A percentile compares a stretch with the other conserved stretches of the same genome.
phyloP scores from a whole-genome alignment of 2,113 vertebrate genomes.

The Oryzias javanicus region DNA sequence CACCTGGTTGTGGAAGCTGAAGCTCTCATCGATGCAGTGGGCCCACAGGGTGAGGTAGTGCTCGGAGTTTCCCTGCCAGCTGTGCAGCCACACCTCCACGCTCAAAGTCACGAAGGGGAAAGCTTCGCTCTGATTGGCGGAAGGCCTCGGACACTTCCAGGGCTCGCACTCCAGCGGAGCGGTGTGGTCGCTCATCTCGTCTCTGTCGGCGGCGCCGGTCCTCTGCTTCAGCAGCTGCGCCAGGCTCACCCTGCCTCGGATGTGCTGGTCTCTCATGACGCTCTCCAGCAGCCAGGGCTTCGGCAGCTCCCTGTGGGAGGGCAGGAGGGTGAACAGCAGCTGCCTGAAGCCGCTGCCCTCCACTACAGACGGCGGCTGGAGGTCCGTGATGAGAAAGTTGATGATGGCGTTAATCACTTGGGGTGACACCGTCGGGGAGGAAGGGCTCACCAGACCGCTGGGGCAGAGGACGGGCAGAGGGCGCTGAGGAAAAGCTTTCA shows the following conservation, averaged over 20 bases:
- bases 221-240: slow-evolving; percentile 33
- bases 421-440: slow-evolving; percentile 13
- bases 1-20: slow-evolving; percentile 63
- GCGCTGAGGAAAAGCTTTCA: slow-evolving; percentile 26
- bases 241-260: slow-evolving; percentile 34
- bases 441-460: slow-evolving; percentile 5
- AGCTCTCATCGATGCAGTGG: slow-evolving; percentile 69
- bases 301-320: slow-evolving; percentile 66
- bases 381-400: slow-evolving; percentile 73
- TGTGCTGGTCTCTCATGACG: slow-evolving; percentile 58
- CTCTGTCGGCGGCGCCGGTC: neutral
- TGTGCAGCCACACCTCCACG: slow-evolving; percentile 73
- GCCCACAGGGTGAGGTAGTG: slow-evolving; percentile 71
- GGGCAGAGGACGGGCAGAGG: neutral
- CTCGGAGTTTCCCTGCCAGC: slow-evolving; percentile 49
- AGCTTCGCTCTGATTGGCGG: slow-evolving; percentile 12
- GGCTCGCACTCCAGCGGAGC: slow-evolving; percentile 52
- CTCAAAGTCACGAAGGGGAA: slow-evolving; percentile 63
- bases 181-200: slow-evolving; percentile 33
- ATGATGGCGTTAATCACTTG: slow-evolving; percentile 65
- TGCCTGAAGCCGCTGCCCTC: slow-evolving; percentile 75
- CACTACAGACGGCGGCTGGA: slow-evolving; percentile 66
- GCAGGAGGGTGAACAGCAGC: slow-evolving; percentile 67
- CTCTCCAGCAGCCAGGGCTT: slow-evolving; percentile 47
- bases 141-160: slow-evolving; percentile 3